Evolutionary conservation across 2,113 vertebrate genomes (phyloP).

Genomic region (Tretioscincus oriximinensis): DNA sequence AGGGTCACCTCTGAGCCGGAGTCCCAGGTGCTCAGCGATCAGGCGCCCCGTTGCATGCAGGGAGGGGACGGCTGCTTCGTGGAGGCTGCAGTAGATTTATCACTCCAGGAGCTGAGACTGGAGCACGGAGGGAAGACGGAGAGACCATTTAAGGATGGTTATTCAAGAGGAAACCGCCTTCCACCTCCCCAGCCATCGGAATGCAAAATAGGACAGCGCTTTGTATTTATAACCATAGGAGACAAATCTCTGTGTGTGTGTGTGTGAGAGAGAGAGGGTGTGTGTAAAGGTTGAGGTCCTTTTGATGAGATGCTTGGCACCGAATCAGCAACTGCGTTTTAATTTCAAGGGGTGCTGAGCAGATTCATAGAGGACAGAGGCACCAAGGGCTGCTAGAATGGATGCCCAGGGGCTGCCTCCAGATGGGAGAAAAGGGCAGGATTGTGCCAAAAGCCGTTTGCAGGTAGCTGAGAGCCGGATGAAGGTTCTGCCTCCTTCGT

Average conservation of each 20-base stretch:
- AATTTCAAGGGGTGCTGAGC: too few relatives aligned
- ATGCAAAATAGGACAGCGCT: constrained; percentile 49
- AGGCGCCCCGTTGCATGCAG: neutral
- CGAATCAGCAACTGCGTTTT: too few relatives aligned
- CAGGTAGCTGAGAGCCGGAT: too few relatives aligned
- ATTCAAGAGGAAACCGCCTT: constrained; percentile 45
- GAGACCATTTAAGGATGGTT: constrained; percentile 36
- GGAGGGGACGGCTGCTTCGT: neutral
- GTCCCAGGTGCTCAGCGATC: constrained; percentile 18
- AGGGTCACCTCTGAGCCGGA: constrained; percentile 31
- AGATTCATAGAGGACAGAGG: too few relatives aligned
- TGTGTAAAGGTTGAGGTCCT: neutral
- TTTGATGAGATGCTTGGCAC: too few relatives aligned
- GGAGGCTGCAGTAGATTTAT: constrained; percentile 59
- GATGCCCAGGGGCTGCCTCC: too few relatives aligned
- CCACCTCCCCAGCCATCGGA: constrained; percentile 40
- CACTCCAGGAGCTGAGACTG: constrained; percentile 42
- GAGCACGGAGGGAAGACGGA: constrained; percentile 14
- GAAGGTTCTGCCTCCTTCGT: too few relatives aligned
- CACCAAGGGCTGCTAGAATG: too few relatives aligned
- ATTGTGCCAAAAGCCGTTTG: too few relatives aligned
- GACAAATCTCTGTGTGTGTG: neutral
- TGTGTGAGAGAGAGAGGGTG: neutral
- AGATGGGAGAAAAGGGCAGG: too few relatives aligned
- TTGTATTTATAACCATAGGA: constrained; percentile 10